Evolutionary conservation across 2,113 vertebrate species (phyloP), one percentile per base, ranked within the genome.

Genomic region (Cebus imitator): DNA sequence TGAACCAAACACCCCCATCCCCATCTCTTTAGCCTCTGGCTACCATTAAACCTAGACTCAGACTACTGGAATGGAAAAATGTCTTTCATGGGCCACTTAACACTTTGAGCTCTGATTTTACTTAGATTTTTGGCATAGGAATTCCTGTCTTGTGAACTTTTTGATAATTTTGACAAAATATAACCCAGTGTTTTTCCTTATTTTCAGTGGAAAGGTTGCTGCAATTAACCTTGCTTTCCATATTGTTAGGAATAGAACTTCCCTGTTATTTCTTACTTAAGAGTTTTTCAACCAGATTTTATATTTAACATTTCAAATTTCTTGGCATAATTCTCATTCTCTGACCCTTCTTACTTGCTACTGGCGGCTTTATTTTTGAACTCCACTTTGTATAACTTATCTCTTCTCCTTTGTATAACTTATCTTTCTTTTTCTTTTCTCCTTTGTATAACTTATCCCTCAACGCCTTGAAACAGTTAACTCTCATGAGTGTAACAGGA

Each of bases 301-400:
- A 14, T 94, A 43, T 66, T 73, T 96, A 52, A 50, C 23, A 58
- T 78, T 96, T 86, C 8, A 3, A 1, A 75, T 50, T 87, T 87
- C 52, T 92, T 86, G 14, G 7, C 43, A 73, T 66, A 78, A 66
- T 87, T 87, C 25, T 85, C 25, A 70, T 61, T 82, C n/a, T 86
- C 80, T 90, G 87, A 87, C 9, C 66, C 75, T 78, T n/a, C 37
- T 85, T 94, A 80, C 61, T 87, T 92, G 37, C 32, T 97, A 32
- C 45, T 97, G 35, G 37, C 12, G 80, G 55, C 27, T 94, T 91
- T 80, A 92, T 68, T 92, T 92, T 11, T 85, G 79, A 94, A 91
- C 45, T 66, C 70, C 43, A 50, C 90, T 83, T 84, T 57, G 91
- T 43, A 43, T 43, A 43, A 43, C 43, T 79, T 92, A 23, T 57